Conservation (phyloP, 1,140 invertebrate genomes). For the Prorops nasuta region DNA sequence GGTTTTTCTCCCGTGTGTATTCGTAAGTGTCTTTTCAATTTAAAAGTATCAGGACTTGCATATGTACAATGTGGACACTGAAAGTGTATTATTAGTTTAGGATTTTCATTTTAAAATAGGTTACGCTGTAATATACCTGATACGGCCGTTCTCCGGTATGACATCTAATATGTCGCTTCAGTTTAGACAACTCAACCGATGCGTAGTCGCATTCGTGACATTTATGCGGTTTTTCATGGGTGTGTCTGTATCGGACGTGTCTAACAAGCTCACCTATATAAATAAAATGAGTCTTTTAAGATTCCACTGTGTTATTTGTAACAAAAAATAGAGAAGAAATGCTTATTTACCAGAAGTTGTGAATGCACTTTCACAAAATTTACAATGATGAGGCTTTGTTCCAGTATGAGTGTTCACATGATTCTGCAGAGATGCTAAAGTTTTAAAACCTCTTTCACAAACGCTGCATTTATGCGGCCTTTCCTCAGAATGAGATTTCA, state of each 20-base stretch:
- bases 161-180: conserved; percentile 89
- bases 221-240: conserved; percentile 93
- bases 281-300: conserved; percentile 11
- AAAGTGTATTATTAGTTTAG: conserved; percentile 24
- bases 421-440: conserved; percentile 88
- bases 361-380: conserved; percentile 89
- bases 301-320: too few relatives aligned
- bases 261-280: conserved; percentile 86
- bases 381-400: conserved; percentile 91
- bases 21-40: conserved; percentile 90
- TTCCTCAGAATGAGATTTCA: conserved; percentile 95
- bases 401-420: conserved; percentile 97
- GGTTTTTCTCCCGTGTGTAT: conserved; percentile 95
- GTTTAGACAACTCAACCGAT: conserved; percentile 89
- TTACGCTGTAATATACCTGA: conserved; percentile 56
- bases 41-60: conserved; percentile 96
- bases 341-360: conserved; percentile 79
- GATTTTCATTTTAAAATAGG: not conserved
- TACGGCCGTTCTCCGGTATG: conserved; percentile 86
- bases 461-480: conserved; percentile 92
- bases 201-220: conserved; percentile 94
- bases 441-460: conserved; percentile 94
- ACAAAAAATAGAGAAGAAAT: not conserved
- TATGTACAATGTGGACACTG: conserved; percentile 96
- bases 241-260: conserved; percentile 90